Conservation (phyloP, 2,797 vertebrate genomes). For the Amniataba percoides region DNA sequence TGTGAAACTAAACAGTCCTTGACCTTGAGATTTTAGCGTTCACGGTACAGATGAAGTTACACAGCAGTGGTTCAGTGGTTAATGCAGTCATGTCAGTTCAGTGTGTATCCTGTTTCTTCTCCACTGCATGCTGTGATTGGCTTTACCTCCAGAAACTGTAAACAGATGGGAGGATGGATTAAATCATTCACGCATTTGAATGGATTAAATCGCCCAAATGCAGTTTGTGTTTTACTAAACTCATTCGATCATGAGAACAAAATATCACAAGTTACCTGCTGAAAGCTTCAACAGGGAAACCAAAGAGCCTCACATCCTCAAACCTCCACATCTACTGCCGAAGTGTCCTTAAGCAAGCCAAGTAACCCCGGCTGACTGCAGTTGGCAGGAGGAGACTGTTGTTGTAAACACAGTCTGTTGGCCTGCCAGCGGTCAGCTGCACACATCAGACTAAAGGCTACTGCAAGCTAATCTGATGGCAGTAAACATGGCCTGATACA, state of each 20-base stretch:
- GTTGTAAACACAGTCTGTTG: constrained; percentile 20
- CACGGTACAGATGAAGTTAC: neutral
- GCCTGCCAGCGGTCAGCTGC: constrained; percentile 14
- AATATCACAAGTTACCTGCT: neutral
- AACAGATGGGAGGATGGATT: too few species aligned
- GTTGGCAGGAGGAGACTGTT: constrained; percentile 13
- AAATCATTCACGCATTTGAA: too few species aligned
- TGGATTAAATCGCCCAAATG: neutral
- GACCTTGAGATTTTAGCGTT: neutral
- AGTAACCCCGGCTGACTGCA: neutral
- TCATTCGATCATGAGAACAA: neutral
- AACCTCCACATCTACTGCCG: neutral
- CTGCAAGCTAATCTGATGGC: constrained; percentile 42
- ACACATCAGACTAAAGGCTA: constrained; percentile 25
- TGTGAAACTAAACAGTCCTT: neutral
- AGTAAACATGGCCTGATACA: constrained; percentile 35
- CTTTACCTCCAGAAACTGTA: neutral
- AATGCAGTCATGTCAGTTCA: neutral
- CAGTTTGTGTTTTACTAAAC: neutral
- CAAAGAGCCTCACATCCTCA: neutral
- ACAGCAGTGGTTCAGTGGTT: neutral
- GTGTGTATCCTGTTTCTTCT: neutral
- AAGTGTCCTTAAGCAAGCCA: neutral
- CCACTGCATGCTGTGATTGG: neutral
- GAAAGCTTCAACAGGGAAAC: neutral